These are phyloP conservation scores for Diadophis punctatus DNA, from an alignment of 2,113 vertebrate genomes.

Conservation along the genomic window DNA sequence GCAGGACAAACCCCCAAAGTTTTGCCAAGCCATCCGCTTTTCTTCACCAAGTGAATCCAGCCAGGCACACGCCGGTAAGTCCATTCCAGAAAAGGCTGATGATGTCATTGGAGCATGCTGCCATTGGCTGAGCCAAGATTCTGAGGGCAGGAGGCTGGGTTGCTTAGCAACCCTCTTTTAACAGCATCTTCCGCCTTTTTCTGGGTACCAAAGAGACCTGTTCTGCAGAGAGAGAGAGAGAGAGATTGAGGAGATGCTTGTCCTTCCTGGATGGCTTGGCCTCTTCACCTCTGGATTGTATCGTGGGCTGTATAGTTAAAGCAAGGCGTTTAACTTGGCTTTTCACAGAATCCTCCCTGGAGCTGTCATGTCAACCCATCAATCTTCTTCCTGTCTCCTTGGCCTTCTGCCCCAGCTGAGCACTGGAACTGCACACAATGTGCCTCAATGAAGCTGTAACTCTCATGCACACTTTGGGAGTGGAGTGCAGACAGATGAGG, in stretches of 20 bases:
- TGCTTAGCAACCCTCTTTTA: neutral
- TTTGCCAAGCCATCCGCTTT: neutral
- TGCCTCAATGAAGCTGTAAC: neutral
- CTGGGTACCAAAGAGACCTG: neutral
- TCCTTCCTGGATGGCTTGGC: neutral
- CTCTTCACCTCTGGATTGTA: neutral
- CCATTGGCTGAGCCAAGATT: neutral
- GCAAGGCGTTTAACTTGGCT: neutral
- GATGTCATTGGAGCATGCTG: neutral
- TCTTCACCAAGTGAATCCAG: neutral
- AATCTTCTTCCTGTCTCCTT: neutral
- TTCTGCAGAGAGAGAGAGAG: neutral
- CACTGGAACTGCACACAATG: neutral
- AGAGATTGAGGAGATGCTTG: neutral
- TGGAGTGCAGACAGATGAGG: neutral
- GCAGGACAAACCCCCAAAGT: neutral
- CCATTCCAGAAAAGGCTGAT: neutral
- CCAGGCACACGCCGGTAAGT: neutral
- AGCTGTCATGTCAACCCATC: neutral
- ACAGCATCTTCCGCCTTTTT: neutral
- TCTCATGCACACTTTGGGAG: neutral
- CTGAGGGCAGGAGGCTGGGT: constrained; percentile 6
- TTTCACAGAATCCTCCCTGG: neutral
- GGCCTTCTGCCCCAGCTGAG: neutral
- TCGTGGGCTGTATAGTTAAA: neutral